These are phyloP conservation scores for Spodoptera picta DNA, from an alignment of 2,888 invertebrate species.

Conservation along the genomic window DNA sequence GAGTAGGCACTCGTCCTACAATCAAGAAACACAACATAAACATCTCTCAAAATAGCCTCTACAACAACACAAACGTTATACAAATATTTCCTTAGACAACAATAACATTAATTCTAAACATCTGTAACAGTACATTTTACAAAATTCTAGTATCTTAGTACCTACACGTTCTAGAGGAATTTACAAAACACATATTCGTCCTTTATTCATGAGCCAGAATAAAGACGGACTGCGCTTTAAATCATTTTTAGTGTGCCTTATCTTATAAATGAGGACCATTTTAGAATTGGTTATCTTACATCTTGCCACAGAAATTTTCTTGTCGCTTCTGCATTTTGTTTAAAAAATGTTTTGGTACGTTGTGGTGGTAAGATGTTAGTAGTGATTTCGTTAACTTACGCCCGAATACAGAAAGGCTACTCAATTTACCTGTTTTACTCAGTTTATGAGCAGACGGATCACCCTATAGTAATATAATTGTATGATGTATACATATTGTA, in stretches of 20 bases:
- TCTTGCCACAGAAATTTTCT: slow-evolving; percentile 36
- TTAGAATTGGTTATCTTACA: slow-evolving; percentile 44
- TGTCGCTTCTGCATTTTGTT: slow-evolving; percentile 23
- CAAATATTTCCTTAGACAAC: slow-evolving; percentile 25
- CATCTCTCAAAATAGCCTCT: neutral
- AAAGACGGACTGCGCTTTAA: slow-evolving; percentile 51
- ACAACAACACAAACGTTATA: neutral
- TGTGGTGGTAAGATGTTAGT: no score
- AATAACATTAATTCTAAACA: slow-evolving; percentile 35
- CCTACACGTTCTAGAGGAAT: slow-evolving; percentile 28
- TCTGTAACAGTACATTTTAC: slow-evolving; percentile 20
- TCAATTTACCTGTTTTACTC: no score
- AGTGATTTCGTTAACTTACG: no score
- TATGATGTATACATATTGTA: no score
- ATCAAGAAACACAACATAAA: neutral
- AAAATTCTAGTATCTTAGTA: slow-evolving; percentile 33
- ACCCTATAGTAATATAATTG: no score
- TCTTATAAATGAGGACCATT: slow-evolving; percentile 54
- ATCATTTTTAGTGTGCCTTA: slow-evolving; percentile 57
- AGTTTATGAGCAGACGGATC: no score
- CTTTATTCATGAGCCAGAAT: slow-evolving; percentile 52
- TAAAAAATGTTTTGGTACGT: slow-evolving; percentile 3
- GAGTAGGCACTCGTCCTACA: no score
- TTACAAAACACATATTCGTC: slow-evolving; percentile 51
- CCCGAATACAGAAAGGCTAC: no score